Evolutionary conservation across 2,888 invertebrate species (phyloP).

Genomic region (Sclerodermus sp.): DNA sequence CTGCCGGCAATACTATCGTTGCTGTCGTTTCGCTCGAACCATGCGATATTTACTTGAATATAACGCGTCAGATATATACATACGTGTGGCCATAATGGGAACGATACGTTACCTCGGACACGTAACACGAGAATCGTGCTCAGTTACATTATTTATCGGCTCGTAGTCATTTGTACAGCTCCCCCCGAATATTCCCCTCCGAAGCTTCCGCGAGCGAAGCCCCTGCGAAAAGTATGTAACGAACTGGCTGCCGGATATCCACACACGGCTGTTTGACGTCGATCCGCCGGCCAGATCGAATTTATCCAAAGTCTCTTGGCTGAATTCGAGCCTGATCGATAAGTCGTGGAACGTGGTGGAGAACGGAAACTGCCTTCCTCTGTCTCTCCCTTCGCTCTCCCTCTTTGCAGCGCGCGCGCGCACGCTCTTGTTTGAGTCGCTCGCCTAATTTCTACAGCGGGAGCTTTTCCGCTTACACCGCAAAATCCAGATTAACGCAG

Average conservation of each 20-base stretch:
- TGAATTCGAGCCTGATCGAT: too few species aligned
- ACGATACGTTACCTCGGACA: constrained; percentile 40
- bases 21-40: constrained; percentile 10
- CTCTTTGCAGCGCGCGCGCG: too few species aligned
- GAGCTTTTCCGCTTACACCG: too few species aligned
- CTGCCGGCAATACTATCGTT: too few species aligned
- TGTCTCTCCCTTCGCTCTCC: too few species aligned
- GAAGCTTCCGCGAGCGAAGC: neutral
- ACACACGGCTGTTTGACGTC: constrained; percentile 5
- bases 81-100: constrained; percentile 34
- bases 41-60: constrained; percentile 30
- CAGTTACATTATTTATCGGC: constrained; percentile 42
- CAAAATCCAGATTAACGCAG: too few species aligned
- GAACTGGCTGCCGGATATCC: neutral
- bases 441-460: too few species aligned
- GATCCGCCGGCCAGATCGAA: constrained; percentile 2
- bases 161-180: constrained; percentile 34
- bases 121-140: constrained; percentile 35
- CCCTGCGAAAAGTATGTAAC: neutral
- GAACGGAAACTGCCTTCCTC: too few species aligned
- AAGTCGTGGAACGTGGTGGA: too few species aligned
- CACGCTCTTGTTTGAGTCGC: too few species aligned
- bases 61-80: constrained; percentile 25
- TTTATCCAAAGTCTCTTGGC: constrained; percentile 5
- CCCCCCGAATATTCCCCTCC: constrained; percentile 21